Percentiles rank a stretch among this genome's conserved stretches.
Conservation (phyloP, 2,113 vertebrate genomes). For the Rhinolophus ferrumequinum region DNA sequence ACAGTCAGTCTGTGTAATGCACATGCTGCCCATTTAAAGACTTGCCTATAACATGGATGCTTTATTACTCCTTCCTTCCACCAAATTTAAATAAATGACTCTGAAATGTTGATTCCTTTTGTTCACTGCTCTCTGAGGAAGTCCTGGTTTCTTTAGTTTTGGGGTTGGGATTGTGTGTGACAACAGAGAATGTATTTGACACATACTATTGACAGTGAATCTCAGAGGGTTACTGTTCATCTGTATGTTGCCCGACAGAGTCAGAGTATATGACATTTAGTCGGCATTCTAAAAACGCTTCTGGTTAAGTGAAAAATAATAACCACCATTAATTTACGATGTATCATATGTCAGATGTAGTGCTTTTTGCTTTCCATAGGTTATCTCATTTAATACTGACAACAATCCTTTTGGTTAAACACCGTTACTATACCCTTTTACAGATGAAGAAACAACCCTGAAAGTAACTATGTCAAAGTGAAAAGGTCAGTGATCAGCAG, state of each 20-base stretch:
- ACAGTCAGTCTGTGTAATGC: background rate
- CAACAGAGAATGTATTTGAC: rapidly evolving
- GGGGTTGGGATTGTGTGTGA: background rate
- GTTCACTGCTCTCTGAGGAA: background rate
- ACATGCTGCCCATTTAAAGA: background rate
- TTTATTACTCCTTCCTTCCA: background rate
- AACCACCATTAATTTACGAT: background rate
- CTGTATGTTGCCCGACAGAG: rapidly evolving
- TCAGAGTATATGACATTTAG: background rate
- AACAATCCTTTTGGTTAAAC: background rate
- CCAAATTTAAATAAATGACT: background rate
- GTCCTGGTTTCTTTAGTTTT: background rate
- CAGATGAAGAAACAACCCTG: background rate
- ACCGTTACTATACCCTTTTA: background rate
- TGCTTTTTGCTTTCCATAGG: background rate
- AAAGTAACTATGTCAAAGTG: background rate
- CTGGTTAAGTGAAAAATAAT: background rate
- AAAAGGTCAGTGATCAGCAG: background rate
- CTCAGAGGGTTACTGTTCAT: background rate
- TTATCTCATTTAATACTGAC: background rate
- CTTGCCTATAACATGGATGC: rapidly evolving
- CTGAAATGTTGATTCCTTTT: background rate
- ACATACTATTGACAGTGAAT: background rate
- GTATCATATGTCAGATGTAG: background rate
- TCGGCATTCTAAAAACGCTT: background rate